Conservation (phyloP, 1,140 invertebrate species). For the Trichoplusia ni region DNA sequence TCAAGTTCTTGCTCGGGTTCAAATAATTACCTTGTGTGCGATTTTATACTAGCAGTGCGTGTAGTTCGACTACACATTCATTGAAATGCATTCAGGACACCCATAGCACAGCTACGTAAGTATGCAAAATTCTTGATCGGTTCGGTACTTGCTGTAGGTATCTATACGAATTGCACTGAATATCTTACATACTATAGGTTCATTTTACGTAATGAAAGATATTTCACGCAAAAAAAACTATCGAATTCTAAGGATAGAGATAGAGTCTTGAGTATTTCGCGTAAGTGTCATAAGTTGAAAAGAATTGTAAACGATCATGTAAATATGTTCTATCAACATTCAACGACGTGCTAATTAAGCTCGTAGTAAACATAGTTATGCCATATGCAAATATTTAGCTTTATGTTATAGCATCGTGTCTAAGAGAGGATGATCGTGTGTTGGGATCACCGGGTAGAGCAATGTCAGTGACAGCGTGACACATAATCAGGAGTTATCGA, state of each 20-base stretch:
- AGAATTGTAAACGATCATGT: no score
- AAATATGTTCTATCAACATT: constrained; percentile 8
- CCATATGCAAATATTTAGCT: constrained; percentile 9
- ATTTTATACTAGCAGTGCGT: constrained; percentile 15
- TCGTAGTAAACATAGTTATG: not conserved
- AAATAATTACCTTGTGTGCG: constrained; percentile 4
- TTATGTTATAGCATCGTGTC: not conserved
- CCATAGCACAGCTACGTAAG: constrained; percentile 19
- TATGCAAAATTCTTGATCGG: constrained; percentile 29
- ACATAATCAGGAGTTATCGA: constrained; percentile 75
- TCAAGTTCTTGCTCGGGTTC: not conserved
- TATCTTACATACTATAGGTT: no score
- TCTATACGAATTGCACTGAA: not conserved
- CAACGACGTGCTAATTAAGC: constrained; percentile 7
- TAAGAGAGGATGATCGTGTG: not conserved
- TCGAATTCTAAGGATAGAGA: no score
- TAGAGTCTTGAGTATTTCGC: no score
- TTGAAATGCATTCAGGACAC: constrained; percentile 31
- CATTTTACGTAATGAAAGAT: no score
- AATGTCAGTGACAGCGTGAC: constrained; percentile 72
- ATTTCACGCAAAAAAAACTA: no score
- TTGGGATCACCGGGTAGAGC: constrained; percentile 12
- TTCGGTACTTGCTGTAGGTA: not conserved
- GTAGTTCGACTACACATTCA: constrained; percentile 1
- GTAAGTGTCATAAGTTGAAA: no score